Evolutionary conservation across 2,888 invertebrate genomes (phyloP).

Genomic region (Aromia moschata): DNA sequence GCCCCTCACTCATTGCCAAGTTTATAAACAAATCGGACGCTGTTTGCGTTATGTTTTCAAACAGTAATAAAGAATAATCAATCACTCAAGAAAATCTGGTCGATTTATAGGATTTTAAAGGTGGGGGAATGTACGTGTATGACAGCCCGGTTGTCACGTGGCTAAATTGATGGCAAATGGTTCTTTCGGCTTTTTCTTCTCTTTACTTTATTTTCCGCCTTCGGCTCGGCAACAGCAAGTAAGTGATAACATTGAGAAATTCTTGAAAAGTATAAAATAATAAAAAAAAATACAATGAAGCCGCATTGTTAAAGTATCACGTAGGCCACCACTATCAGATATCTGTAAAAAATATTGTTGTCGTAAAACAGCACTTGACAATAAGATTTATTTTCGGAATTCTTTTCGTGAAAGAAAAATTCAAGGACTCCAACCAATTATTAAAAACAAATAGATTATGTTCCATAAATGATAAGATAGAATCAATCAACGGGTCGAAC

Average conservation of each 20-base stretch:
- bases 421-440: conserved; percentile 36
- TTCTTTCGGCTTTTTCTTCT: no score
- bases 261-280: conserved; percentile 10
- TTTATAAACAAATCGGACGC: no score
- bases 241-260: conserved; percentile 15
- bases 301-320: conserved; percentile 12
- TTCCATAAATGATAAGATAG: conserved; percentile 44
- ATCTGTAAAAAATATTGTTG: conserved; percentile 26
- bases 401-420: conserved; percentile 38
- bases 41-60: no score
- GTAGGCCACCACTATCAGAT: conserved; percentile 16
- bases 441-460: conserved; percentile 43
- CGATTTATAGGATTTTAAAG: no score
- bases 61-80: no score
- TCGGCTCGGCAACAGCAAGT: no score
- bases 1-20: no score
- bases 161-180: no score
- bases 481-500: conserved; percentile 37
- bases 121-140: no score
- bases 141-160: no score
- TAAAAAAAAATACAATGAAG: conserved; percentile 16
- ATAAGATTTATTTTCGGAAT: conserved; percentile 27
- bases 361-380: conserved; percentile 23
- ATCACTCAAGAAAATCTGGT: no score
- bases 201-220: no score